A percentile compares a stretch with the other conserved stretches of the same genome.
Conservation (phyloP, 2,888 invertebrate genomes). For the Bembecia ichneumoniformis region DNA sequence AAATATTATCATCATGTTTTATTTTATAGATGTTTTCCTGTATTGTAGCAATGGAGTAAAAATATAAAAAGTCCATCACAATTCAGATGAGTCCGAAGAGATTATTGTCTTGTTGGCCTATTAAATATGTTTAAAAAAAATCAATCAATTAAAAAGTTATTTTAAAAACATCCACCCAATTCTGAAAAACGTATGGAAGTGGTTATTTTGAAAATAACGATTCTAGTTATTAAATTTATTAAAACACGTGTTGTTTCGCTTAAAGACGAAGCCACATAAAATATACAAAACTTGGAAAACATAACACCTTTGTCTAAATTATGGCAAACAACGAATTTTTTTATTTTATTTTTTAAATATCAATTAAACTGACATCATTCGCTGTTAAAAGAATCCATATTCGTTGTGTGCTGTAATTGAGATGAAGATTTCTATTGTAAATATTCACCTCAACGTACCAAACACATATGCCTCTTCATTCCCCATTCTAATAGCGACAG, state of each 20-base stretch:
- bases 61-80: too few species aligned
- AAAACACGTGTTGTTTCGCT: constrained; percentile 26
- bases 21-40: too few species aligned
- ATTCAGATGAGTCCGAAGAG: too few species aligned
- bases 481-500: constrained; percentile 64
- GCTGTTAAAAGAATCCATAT: constrained; percentile 7
- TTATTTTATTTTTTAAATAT: neutral
- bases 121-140: too few species aligned
- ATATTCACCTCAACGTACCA: constrained; percentile 16
- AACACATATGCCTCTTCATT: constrained; percentile 39
- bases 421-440: constrained; percentile 20
- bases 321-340: constrained; percentile 14
- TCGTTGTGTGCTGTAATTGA: constrained; percentile 24
- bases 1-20: too few species aligned
- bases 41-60: too few species aligned
- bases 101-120: too few species aligned
- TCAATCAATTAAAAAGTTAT: too few species aligned
- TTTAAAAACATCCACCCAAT: too few species aligned
- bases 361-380: neutral
- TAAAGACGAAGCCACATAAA: constrained; percentile 49
- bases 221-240: too few species aligned
- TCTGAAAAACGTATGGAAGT: too few species aligned
- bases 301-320: constrained; percentile 10
- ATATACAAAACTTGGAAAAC: constrained; percentile 16
- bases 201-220: too few species aligned